phyloP scores from a whole-genome alignment of 2,888 invertebrate genomes.

The Germaria angustata region DNA sequence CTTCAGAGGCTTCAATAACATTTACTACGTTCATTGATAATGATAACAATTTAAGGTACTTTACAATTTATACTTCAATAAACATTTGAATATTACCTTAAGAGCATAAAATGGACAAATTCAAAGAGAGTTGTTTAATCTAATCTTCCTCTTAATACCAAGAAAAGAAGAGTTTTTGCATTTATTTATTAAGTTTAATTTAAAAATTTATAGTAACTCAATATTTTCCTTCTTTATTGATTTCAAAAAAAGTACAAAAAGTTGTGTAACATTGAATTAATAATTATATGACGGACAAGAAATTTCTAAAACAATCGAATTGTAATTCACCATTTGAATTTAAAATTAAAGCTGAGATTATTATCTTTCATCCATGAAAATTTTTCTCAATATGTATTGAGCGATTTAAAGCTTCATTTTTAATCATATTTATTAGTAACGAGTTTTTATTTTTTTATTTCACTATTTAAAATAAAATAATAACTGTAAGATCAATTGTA shows the following conservation, averaged over 20 bases:
- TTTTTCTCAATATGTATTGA: no score
- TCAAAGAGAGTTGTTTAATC: background rate
- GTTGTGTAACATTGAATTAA: slow-evolving; percentile 63
- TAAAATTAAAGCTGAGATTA: no score
- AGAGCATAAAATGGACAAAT: background rate
- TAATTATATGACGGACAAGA: slow-evolving; percentile 10
- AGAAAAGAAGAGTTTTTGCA: background rate
- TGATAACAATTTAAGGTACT: slow-evolving; percentile 38
- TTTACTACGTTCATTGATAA: slow-evolving; percentile 45
- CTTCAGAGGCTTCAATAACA: slow-evolving; percentile 13
- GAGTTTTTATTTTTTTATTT: no score
- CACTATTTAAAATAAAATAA: no score
- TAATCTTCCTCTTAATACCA: background rate
- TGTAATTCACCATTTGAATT: background rate
- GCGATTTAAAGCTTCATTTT: no score
- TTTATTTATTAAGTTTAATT: slow-evolving; percentile 1
- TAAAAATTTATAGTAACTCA: slow-evolving; percentile 7
- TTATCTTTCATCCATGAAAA: no score
- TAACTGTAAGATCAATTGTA: no score
- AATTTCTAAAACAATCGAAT: background rate
- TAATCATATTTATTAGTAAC: no score
- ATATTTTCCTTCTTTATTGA: slow-evolving; percentile 14
- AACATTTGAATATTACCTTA: background rate
- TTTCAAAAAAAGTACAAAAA: slow-evolving; percentile 13
- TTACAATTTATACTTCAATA: background rate